Base-by-base conservation (phyloP, 2,797 vertebrate genomes). In the Rhadinocentrus ornatus region DNA sequence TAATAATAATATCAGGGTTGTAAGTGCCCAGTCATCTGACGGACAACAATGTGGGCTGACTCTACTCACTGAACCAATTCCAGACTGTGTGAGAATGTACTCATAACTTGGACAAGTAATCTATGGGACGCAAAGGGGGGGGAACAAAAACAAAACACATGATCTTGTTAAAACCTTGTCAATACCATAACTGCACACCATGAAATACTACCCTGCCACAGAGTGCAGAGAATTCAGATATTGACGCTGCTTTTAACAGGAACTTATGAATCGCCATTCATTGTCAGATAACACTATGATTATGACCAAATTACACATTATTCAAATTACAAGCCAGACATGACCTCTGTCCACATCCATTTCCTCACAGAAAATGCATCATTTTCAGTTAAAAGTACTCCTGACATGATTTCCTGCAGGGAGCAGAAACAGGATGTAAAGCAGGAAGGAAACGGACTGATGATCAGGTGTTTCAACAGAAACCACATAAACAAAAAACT, bases 61-160 rank as follows among this genome's bases (percentile, higher is more conserved):
- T 80, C 22, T 39, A 81, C 62, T 22, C 34, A 71, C 46, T 64
- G 80, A 88, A 82, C 72, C 91, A 89, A 89, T 84, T 91, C 75
- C 75, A 73, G 53, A 29, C 50, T 69, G 62, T 67, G 35, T 37
- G 48, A 77, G 35, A 88, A 59, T 37, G 37, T 48, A 62, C 26
- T 37, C 1, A 44, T 12, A 15, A 13, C 29, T 32, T 59, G 67
- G 50, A 20, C 1, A 20, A 67, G 68, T 35, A 26, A 35, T 65
- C 44, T 53, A 46, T 46, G 31, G 63, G 69, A 11, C 11, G 35
- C n/a, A n/a, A n/a, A 37, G 41, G 16, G 20, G 6, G 5, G 11
- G 16, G 5, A 20, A 34, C 12, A 53, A 27, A 60, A 41, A 59
- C 50, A 55, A 69, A 75, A 85, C 71, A 82, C 77, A 86, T 84